phyloP scores from a whole-genome alignment of 2,888 invertebrate species.

The Tridacna crocea region DNA sequence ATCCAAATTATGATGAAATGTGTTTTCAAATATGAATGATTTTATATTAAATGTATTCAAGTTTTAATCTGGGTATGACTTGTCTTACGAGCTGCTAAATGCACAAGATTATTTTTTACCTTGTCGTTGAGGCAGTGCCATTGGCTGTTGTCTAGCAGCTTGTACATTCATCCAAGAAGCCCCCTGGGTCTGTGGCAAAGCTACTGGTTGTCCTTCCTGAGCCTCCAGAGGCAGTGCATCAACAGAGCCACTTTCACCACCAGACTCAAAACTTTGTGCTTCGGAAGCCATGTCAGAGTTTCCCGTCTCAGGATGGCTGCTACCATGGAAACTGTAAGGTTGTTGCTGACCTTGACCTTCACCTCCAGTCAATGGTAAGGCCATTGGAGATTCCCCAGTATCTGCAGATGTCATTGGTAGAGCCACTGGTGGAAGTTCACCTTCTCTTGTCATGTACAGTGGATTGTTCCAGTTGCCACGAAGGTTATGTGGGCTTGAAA shows the following conservation, averaged over 20 bases:
- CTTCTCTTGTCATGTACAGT: constrained; percentile 36
- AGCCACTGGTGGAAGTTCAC: constrained; percentile 39
- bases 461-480: constrained; percentile 33
- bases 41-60: no score
- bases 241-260: neutral
- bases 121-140: constrained; percentile 12
- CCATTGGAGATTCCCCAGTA: constrained; percentile 28
- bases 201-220: constrained; percentile 23
- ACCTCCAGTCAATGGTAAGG: constrained; percentile 31
- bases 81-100: no score
- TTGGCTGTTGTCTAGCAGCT: neutral
- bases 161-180: neutral
- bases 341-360: constrained; percentile 1
- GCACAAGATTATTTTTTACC: neutral
- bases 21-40: no score
- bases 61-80: no score
- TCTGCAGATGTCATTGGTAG: constrained; percentile 10
- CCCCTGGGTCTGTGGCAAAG: constrained; percentile 38
- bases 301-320: neutral
- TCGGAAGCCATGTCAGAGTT: neutral
- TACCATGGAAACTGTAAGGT: neutral
- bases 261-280: constrained; percentile 4
- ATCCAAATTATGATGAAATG: no score
- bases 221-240: constrained; percentile 8
- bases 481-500: neutral